These are phyloP conservation scores for Stegophylla sp. DNA, from an alignment of 2,888 invertebrate species.

Conservation along the genomic window DNA sequence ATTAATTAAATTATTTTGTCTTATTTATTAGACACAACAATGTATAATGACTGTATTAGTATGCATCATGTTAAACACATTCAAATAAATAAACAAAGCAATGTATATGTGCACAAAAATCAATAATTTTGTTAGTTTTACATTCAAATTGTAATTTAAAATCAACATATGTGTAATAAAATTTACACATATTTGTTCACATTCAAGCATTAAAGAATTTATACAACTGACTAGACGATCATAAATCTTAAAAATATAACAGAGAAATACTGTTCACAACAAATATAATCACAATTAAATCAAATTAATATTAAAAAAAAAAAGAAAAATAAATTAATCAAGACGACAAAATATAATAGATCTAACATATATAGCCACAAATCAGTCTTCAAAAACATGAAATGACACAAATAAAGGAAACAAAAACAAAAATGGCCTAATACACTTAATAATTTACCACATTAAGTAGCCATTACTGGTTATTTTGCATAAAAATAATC, in stretches of 20 bases:
- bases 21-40: neutral
- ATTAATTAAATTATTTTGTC: too few relatives aligned
- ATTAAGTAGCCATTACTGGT: neutral
- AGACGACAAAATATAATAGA: neutral
- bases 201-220: neutral
- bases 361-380: neutral
- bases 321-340: conserved; percentile 8
- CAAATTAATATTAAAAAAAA: neutral
- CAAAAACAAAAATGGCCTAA: conserved; percentile 1
- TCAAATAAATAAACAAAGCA: neutral
- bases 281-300: conserved; percentile 15
- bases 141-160: neutral
- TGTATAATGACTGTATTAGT: neutral
- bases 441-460: neutral
- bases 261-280: neutral
- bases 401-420: conserved; percentile 43
- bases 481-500: neutral
- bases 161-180: neutral
- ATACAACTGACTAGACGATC: conserved; percentile 32
- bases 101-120: neutral
- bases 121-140: neutral
- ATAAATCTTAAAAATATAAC: conserved; percentile 11
- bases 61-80: neutral
- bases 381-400: conserved; percentile 44
- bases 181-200: neutral